Conservation (phyloP, 1,140 invertebrate genomes). For the Cydia splendana region DNA sequence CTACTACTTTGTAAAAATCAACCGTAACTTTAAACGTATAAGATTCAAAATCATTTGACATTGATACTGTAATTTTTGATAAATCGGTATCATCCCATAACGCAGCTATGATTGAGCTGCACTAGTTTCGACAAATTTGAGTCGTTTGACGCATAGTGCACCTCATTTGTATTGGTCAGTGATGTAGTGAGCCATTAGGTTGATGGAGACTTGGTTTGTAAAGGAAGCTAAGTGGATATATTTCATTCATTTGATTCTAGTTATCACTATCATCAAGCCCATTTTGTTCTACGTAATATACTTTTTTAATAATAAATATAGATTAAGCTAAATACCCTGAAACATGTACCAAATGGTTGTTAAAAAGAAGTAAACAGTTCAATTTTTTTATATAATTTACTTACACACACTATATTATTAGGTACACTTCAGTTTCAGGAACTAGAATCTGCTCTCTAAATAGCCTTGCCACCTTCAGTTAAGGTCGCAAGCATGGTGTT, state of each 20-base stretch:
- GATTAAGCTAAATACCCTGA: too few species aligned
- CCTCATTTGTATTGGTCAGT: constrained; percentile 58
- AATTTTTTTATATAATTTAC: not conserved
- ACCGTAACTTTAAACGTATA: not conserved
- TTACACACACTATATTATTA: too few species aligned
- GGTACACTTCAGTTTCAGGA: too few species aligned
- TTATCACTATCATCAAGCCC: not conserved
- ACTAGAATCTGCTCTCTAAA: too few species aligned
- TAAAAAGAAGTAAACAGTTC: too few species aligned
- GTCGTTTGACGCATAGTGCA: constrained; percentile 40
- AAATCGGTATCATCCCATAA: constrained; percentile 46
- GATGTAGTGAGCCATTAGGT: constrained; percentile 47
- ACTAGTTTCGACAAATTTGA: constrained; percentile 48
- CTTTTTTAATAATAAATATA: not conserved
- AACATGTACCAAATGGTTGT: too few species aligned
- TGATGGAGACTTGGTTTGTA: constrained; percentile 41
- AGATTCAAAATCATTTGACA: not conserved
- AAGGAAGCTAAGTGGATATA: constrained; percentile 7
- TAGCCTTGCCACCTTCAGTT: too few species aligned
- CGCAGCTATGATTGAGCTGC: constrained; percentile 52
- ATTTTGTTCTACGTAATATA: not conserved
- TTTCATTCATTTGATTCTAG: constrained; percentile 26
- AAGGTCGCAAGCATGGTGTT: too few species aligned
- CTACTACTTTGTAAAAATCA: not conserved
- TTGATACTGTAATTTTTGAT: constrained; percentile 39